Percentiles rank a stretch among this genome's conserved stretches.
Conservation (phyloP, 2,888 invertebrate genomes). For the Ennomos fuscantarius region DNA sequence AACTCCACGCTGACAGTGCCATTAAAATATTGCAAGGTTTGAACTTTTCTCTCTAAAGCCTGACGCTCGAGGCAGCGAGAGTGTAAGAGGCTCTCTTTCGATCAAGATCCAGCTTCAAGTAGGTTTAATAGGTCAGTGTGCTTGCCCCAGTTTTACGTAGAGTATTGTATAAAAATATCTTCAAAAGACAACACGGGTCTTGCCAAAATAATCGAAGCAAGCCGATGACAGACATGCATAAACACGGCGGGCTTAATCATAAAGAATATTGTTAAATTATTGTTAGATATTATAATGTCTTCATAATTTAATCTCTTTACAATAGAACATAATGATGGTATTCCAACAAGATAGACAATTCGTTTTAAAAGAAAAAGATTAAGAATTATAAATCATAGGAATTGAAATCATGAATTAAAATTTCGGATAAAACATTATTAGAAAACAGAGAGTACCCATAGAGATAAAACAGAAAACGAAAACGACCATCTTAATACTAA, state of each 20-base stretch:
- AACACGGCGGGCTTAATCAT: conserved; percentile 20
- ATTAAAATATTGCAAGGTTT: conserved; percentile 9
- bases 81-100: conserved; percentile 19
- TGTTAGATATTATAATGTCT: background rate
- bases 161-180: conserved; percentile 37
- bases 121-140: conserved; percentile 38
- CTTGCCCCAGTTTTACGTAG: conserved; percentile 36
- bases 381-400: too few species aligned
- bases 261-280: conserved; percentile 5
- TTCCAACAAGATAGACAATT: too few species aligned
- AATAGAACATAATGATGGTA: too few species aligned
- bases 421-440: too few species aligned
- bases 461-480: background rate
- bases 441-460: too few species aligned
- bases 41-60: conserved; percentile 8
- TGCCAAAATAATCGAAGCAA: conserved; percentile 29
- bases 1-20: conserved; percentile 1
- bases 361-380: too few species aligned
- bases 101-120: conserved; percentile 32
- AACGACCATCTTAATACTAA: background rate
- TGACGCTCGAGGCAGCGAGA: conserved; percentile 10
- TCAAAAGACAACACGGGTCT: conserved; percentile 25
- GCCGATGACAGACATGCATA: conserved; percentile 32
- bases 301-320: too few species aligned
- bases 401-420: too few species aligned